Conservation (phyloP, 1,140 invertebrate genomes). For the Thrips palmi region DNA sequence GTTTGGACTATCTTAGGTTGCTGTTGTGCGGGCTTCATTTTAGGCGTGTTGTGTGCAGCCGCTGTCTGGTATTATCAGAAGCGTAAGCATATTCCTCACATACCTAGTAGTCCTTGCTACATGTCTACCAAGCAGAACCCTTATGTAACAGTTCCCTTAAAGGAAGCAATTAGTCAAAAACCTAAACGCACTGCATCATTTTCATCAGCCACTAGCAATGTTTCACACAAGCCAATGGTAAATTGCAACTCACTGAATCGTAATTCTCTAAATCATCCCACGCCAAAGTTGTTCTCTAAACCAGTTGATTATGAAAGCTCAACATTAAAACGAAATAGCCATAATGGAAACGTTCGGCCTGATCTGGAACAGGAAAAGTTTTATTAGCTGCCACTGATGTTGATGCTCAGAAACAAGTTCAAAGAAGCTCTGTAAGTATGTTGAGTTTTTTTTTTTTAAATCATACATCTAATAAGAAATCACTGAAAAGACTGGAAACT, state of each 20-base stretch:
- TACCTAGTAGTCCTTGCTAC: constrained; percentile 54
- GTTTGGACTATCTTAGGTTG: constrained; percentile 34
- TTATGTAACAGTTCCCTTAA: constrained; percentile 61
- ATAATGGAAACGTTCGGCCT: constrained; percentile 31
- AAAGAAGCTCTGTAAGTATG: too few species aligned
- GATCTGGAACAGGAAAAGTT: constrained; percentile 37
- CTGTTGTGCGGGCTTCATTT: constrained; percentile 27
- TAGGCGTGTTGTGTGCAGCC: constrained; percentile 24
- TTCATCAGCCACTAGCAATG: constrained; percentile 8
- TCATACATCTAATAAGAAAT: too few species aligned
- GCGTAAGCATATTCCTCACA: constrained; percentile 26
- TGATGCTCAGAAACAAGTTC: too few species aligned
- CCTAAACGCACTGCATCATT: constrained; percentile 20
- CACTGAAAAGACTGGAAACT: too few species aligned
- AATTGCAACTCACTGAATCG: constrained; percentile 4
- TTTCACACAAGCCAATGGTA: constrained; percentile 10
- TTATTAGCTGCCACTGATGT: too few species aligned
- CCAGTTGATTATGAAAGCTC: constrained; percentile 54
- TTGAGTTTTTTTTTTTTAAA: too few species aligned
- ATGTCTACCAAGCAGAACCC: constrained; percentile 60
- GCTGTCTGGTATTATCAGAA: constrained; percentile 25
- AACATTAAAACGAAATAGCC: constrained; percentile 58
- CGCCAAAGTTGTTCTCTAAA: constrained; percentile 14
- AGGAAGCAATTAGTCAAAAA: constrained; percentile 36
- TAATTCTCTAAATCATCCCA: neutral